Evolutionary conservation across 2,888 invertebrate genomes (phyloP).

Genomic region (Diaphora mendica): DNA sequence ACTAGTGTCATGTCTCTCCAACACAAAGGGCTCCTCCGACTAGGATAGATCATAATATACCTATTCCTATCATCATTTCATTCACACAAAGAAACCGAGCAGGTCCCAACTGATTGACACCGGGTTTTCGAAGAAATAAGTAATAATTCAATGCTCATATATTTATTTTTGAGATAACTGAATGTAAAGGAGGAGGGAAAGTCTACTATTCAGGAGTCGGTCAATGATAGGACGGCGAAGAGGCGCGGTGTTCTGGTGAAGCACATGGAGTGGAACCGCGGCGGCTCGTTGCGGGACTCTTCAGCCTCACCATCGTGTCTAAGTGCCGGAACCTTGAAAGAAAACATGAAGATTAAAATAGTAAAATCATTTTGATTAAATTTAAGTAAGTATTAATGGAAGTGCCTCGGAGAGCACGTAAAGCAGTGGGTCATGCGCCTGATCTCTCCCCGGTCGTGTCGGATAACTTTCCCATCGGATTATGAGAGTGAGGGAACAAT

Average conservation of each 20-base stretch:
- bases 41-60: too few relatives aligned
- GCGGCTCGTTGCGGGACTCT: constrained; percentile 88
- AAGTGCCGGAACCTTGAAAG: constrained; percentile 92
- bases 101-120: not conserved
- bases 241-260: constrained; percentile 88
- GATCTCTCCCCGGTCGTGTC: too few relatives aligned
- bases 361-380: not conserved
- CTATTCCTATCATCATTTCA: too few relatives aligned
- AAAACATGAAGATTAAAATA: not conserved
- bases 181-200: constrained; percentile 32
- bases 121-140: constrained; percentile 17
- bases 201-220: constrained; percentile 29
- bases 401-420: too few relatives aligned
- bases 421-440: too few relatives aligned
- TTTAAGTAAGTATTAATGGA: not conserved
- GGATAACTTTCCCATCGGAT: too few relatives aligned
- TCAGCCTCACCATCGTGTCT: constrained; percentile 93
- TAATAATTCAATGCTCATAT: constrained; percentile 57
- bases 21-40: too few relatives aligned
- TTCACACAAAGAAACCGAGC: not conserved
- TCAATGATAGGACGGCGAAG: constrained; percentile 70
- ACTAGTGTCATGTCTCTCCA: too few relatives aligned
- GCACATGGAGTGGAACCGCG: constrained; percentile 90
- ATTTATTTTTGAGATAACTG: constrained; percentile 59
- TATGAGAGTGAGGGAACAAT: too few relatives aligned